Base-by-base conservation (phyloP, 1,140 invertebrate genomes). In the Camponotus vicinus region DNA sequence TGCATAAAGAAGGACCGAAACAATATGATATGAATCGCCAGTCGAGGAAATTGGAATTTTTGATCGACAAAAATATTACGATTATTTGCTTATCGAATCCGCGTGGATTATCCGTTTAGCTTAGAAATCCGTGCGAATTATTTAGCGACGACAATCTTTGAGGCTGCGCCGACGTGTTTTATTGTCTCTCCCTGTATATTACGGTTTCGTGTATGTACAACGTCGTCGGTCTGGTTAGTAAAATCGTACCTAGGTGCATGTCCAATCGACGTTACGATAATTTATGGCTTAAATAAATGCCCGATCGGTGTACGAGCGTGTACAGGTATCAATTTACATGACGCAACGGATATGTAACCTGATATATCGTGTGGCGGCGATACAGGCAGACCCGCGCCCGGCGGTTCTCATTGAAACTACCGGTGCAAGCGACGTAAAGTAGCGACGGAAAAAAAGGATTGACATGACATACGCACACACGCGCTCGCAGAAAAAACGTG, bases 291-390 rank as follows among this genome's bases (percentile, higher is more conserved):
- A 66, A 89, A 89, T 89, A 89, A 89, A 89, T 86, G 88, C 75
- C 63, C 85, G 88, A 63, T 69, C 69, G 76, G 88, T 86, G 87
- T 82, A 77, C 82, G 45, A 73, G 63, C 88, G n/a, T 86, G 73
- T 89, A 86, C 88, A 86, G 86, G 88, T 89, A 89, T 89, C 88
- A 89, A 89, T 89, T 89, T 89, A 89, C 88, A 83, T 86, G 88
- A 89, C 88, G 88, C 88, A 89, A 89, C 78, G 88, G 88, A 89
- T 89, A 86, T 86, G 88, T 89, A 89, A 89, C 80, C 88, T 86
- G 88, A 89, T 89, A 89, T 89, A 89, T 89, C 88, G 87, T 55
- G 76, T 70, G 86, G 85, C 77, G 87, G 84, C 87, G 75, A 49
- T 66, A 76, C 80, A 75, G 61, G 37, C 78, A 37, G 57, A 88